Evolutionary conservation across 2,888 invertebrate genomes (phyloP), one percentile per base, ranked within the genome.

Genomic region (Pseudococcus viburni): DNA sequence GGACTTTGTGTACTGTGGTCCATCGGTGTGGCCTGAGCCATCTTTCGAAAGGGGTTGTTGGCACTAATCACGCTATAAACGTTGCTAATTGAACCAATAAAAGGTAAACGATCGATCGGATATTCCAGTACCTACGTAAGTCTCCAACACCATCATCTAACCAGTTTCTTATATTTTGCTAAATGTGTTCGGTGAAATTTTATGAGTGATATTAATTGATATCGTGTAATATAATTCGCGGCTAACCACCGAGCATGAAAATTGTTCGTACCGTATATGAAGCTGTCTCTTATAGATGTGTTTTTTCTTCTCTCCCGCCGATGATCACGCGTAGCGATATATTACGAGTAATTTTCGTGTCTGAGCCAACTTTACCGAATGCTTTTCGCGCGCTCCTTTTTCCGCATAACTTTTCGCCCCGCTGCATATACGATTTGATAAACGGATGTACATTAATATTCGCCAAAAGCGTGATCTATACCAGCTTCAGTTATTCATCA

Each of bases 181-280:
- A 83, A 83, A 83, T 83, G 46, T 19, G 39, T 46, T 83, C 80
- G 42, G 80, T 83, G 19, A 83, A 83, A 83, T 83, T 83, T 83
- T 46, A 83, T 83, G 80, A 83, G 80, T 83, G 80, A 46, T 83
- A 83, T 46, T 83, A 83, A 83, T 83, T 83, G 80, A 83, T 83
- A 83, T 83, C 80, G n/a, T 42, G 46, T 83, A 83, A 42, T 83
- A 83, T 46, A 46, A 83, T 83, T 83, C 80, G 80, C 80, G 80
- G 80, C 80, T 83, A 83, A 83, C 80, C 80, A 46, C 80, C 46
- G 46, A 83, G 80, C 80, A 46, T 83, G 80, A 83, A 83, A 83
- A 83, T 83, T 46, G 80, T 46, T 83, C 46, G 80, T 19, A 77
- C 77, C 39, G 80, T 83, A 83, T 83, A 83, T 83, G 80, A 83